These are phyloP conservation scores for Drosophila hamatofila DNA, from an alignment of 2,888 invertebrate species.

Conservation along the genomic window DNA sequence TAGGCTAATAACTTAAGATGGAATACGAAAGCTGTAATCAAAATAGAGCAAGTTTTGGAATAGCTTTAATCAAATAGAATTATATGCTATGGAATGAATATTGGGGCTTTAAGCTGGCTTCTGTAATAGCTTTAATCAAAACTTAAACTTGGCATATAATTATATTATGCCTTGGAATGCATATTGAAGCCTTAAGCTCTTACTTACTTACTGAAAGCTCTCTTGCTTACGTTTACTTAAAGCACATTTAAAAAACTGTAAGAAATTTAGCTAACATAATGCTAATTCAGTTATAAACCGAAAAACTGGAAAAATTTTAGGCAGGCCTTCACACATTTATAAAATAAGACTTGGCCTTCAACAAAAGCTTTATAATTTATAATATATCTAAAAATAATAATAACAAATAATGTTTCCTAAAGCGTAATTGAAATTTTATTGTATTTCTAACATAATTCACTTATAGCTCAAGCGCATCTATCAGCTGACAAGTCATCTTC, in stretches of 20 bases:
- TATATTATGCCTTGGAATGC: neutral
- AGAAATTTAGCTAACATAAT: too few relatives aligned
- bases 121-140: neutral
- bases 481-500: neutral
- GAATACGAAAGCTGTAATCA: neutral
- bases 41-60: neutral
- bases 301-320: too few relatives aligned
- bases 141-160: too few relatives aligned
- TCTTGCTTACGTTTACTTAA: too few relatives aligned
- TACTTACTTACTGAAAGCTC: too few relatives aligned
- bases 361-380: neutral
- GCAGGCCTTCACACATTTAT: too few relatives aligned
- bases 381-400: neutral
- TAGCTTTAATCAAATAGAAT: neutral
- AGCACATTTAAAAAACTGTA: too few relatives aligned
- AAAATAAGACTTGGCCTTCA: too few relatives aligned
- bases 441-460: neutral
- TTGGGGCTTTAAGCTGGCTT: too few relatives aligned
- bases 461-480: neutral
- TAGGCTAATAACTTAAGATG: too few relatives aligned
- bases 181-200: too few relatives aligned
- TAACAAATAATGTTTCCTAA: neutral
- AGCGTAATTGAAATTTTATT: neutral
- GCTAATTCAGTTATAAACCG: too few relatives aligned
- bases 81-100: neutral